phyloP scores from a whole-genome alignment of 2,113 vertebrate genomes.

The Corythaixoides concolor region DNA sequence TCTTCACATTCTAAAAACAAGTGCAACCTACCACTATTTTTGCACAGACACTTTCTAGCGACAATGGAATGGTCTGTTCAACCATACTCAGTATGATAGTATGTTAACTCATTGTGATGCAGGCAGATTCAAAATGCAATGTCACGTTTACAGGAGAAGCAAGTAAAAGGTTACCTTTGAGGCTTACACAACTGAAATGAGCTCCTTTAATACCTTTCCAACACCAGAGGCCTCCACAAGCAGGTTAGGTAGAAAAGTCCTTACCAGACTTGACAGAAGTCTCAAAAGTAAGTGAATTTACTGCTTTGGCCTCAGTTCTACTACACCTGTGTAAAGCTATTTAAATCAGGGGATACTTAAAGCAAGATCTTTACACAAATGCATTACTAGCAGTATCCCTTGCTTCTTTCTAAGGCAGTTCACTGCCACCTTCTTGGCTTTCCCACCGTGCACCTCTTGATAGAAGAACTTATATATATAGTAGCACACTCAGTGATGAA shows the following conservation, averaged over 20 bases:
- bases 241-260: background rate
- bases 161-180: background rate
- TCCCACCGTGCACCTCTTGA: background rate
- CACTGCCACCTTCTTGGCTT: background rate
- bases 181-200: background rate
- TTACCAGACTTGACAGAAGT: background rate
- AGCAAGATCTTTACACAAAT: background rate
- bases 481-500: background rate
- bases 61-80: background rate
- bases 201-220: background rate
- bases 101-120: background rate
- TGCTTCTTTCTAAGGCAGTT: background rate
- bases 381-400: background rate
- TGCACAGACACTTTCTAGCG: background rate
- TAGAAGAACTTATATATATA: background rate
- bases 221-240: background rate
- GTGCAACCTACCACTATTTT: background rate
- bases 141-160: background rate
- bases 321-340: background rate
- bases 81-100: background rate
- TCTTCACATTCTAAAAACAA: constrained; percentile 23
- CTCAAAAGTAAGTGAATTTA: background rate
- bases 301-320: background rate
- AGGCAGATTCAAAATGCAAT: background rate
- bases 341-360: background rate